Conservation (phyloP, 2,888 invertebrate genomes). For the Himalopsyche japonica region DNA sequence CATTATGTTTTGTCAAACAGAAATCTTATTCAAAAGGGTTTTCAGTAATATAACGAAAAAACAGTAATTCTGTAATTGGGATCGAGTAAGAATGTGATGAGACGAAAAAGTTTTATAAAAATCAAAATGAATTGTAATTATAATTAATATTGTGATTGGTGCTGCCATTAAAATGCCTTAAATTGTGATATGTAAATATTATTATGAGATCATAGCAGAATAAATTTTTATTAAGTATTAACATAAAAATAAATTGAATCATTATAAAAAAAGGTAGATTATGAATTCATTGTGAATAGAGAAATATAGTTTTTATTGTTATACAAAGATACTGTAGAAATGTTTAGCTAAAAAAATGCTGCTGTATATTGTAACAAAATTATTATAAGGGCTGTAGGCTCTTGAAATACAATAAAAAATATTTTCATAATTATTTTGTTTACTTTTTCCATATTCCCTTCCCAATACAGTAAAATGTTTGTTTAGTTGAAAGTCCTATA, state of each 20-base stretch:
- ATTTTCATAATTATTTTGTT: not conserved
- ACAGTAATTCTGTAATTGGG: not conserved
- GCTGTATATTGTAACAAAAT: not conserved
- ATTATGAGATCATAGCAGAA: slow-evolving; percentile 4
- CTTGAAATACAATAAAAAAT: not conserved
- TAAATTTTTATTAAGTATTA: not conserved
- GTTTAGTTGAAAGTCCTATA: too few relatives aligned
- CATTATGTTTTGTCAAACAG: too few relatives aligned
- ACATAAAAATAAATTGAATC: slow-evolving; percentile 4
- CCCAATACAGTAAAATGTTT: too few relatives aligned
- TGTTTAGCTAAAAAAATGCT: slow-evolving; percentile 9
- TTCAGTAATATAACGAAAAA: too few relatives aligned
- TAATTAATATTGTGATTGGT: slow-evolving; percentile 17
- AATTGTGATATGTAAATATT: slow-evolving; percentile 40
- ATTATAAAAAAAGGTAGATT: slow-evolving; percentile 12
- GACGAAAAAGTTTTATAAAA: not conserved
- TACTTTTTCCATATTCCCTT: not conserved
- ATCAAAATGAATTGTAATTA: not conserved
- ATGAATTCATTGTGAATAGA: not conserved
- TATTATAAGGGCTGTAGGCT: not conserved
- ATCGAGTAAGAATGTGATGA: not conserved
- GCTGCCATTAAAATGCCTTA: slow-evolving; percentile 34
- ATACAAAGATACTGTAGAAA: slow-evolving; percentile 14
- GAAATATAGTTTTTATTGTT: not conserved
- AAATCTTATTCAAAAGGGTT: too few relatives aligned